A percentile compares a stretch with the other conserved stretches of the same genome.
Conservation (phyloP, 2,888 invertebrate species). For the Leucophenga maculata region DNA sequence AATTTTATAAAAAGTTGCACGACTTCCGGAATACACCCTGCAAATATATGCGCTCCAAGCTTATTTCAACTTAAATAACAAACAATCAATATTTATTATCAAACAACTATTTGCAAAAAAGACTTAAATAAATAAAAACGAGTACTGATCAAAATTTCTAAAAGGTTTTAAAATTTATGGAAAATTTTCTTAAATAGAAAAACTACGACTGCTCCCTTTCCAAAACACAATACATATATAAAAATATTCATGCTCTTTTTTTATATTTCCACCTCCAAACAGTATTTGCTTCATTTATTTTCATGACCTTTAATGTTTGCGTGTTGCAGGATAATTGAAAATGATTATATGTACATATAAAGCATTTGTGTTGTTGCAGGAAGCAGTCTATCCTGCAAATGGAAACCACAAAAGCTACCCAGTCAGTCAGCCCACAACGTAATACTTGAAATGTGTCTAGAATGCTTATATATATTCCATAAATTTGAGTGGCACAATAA, state of each 20-base stretch:
- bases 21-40: not conserved
- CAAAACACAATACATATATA: too few relatives aligned
- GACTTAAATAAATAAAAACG: too few relatives aligned
- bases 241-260: not conserved
- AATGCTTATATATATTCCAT: too few relatives aligned
- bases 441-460: not conserved
- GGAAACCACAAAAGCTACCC: too few relatives aligned
- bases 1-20: not conserved
- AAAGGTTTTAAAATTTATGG: conserved; percentile 6
- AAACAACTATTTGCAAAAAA: not conserved
- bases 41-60: not conserved
- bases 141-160: too few relatives aligned
- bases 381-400: too few relatives aligned
- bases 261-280: not conserved
- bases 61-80: not conserved
- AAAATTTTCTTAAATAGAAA: not conserved
- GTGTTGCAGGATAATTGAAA: conserved; percentile 26
- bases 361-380: too few relatives aligned
- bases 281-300: not conserved
- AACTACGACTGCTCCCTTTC: too few relatives aligned
- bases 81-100: conserved; percentile 15
- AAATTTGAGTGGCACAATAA: too few relatives aligned
- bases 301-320: conserved; percentile 23
- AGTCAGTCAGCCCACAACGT: too few relatives aligned
- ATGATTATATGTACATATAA: conserved; percentile 17